A percentile compares a stretch with the other conserved stretches of the same genome.
Evolutionary conservation across 2,113 vertebrate species (phyloP).

Genomic region (Ovibos moschatus): DNA sequence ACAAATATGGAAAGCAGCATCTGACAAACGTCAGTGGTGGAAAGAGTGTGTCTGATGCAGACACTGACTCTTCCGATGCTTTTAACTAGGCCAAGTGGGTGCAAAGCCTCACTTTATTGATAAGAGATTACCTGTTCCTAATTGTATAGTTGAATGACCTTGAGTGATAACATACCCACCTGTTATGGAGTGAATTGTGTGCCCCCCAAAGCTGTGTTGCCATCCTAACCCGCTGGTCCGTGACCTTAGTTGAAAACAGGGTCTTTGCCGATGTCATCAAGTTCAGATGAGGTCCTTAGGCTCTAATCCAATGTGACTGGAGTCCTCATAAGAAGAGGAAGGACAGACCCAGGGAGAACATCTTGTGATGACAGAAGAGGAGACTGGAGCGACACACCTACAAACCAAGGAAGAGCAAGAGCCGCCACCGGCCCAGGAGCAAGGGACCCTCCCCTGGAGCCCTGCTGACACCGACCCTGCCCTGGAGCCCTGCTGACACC

Average conservation of each 20-base stretch:
- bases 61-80: neutral
- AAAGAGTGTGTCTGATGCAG: neutral
- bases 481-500: neutral
- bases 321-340: neutral
- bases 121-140: neutral
- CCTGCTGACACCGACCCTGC: neutral
- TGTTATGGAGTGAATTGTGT: neutral
- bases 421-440: too few relatives aligned
- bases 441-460: neutral
- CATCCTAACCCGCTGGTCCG: neutral
- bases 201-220: neutral
- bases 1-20: neutral
- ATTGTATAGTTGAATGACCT: neutral
- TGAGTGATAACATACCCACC: neutral
- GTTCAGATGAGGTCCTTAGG: neutral
- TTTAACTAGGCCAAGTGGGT: neutral
- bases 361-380: accelerated
- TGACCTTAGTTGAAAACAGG: neutral
- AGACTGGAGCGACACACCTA: accelerated
- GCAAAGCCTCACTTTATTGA: neutral
- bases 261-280: neutral
- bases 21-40: neutral
- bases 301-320: neutral
- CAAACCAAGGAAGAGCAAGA: neutral
- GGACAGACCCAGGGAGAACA: neutral